Conservation (phyloP, 1,140 invertebrate species). For the Drosophila lini region DNA sequence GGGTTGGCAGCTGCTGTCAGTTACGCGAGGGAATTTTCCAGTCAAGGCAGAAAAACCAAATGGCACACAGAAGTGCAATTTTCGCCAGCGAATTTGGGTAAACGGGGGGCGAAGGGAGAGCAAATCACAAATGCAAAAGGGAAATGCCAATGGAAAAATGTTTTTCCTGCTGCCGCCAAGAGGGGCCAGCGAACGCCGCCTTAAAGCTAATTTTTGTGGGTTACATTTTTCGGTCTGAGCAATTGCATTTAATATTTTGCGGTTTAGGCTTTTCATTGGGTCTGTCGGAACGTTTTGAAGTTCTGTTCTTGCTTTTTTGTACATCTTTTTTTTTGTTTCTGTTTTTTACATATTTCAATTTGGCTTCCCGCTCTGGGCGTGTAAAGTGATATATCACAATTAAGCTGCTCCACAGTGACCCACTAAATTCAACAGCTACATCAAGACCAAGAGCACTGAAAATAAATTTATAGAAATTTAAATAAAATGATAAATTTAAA, state of each 20-base stretch:
- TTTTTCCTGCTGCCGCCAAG: constrained; percentile 4
- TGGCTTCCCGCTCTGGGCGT: constrained; percentile 20
- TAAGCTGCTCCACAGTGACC: constrained; percentile 69
- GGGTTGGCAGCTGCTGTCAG: constrained; percentile 33
- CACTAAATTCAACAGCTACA: constrained; percentile 47
- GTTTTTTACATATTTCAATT: constrained; percentile 22
- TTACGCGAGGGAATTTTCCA: constrained; percentile 67
- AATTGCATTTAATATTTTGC: constrained; percentile 46
- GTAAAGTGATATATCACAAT: constrained; percentile 77
- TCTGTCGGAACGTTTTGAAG: constrained; percentile 43
- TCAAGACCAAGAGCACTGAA: constrained; percentile 1
- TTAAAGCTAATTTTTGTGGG: constrained; percentile 49
- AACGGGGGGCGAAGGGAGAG: not conserved
- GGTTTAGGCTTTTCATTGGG: constrained; percentile 30
- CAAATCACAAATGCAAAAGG: constrained; percentile 53
- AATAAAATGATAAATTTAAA: no score
- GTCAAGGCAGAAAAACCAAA: constrained; percentile 59
- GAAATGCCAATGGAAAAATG: constrained; percentile 53
- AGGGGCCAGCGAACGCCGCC: not conserved
- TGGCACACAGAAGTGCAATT: constrained; percentile 79
- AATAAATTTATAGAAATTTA: not conserved
- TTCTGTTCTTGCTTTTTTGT: constrained; percentile 7
- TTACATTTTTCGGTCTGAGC: constrained; percentile 15
- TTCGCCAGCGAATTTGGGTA: constrained; percentile 39
- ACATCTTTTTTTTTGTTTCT: not conserved